Evolutionary conservation across 2,797 vertebrate genomes (phyloP).

Genomic region (Sylvia borin): DNA sequence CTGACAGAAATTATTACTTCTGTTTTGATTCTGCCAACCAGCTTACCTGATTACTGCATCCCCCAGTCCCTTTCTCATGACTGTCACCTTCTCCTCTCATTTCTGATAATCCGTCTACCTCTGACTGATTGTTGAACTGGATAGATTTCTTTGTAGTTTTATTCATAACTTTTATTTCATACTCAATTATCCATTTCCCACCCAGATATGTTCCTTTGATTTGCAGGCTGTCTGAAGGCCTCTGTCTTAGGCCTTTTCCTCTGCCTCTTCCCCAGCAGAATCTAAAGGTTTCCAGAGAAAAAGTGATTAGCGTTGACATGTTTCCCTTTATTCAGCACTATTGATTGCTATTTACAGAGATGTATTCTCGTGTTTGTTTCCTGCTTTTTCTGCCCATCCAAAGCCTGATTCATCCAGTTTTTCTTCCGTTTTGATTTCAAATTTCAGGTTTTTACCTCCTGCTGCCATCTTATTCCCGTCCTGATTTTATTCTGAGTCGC

Average conservation of each 20-base stretch:
- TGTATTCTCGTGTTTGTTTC: not conserved
- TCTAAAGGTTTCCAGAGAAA: not conserved
- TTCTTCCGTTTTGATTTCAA: not conserved
- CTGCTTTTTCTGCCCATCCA: not conserved
- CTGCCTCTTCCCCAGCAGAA: not conserved
- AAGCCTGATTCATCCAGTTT: not conserved
- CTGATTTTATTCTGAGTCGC: not conserved
- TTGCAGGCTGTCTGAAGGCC: not conserved
- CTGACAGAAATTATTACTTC: not conserved
- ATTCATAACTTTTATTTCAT: not conserved
- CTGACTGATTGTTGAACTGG: not conserved
- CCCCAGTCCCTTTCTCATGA: not conserved
- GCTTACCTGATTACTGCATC: not conserved
- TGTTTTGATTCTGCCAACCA: constrained; percentile 5
- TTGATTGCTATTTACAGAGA: not conserved
- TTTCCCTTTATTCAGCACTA: not conserved
- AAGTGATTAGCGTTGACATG: not conserved
- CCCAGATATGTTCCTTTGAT: not conserved
- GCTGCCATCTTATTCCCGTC: not conserved
- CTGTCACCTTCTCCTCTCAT: not conserved
- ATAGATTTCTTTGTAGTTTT: not conserved
- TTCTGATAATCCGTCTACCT: not conserved
- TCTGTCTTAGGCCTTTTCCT: not conserved
- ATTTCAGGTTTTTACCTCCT: not conserved
- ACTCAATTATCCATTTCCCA: not conserved